A percentile compares a stretch with the other conserved stretches of the same genome.
These are phyloP conservation scores for Anastrepha ludens DNA, from an alignment of 1,140 invertebrate genomes.

Conservation along the genomic window DNA sequence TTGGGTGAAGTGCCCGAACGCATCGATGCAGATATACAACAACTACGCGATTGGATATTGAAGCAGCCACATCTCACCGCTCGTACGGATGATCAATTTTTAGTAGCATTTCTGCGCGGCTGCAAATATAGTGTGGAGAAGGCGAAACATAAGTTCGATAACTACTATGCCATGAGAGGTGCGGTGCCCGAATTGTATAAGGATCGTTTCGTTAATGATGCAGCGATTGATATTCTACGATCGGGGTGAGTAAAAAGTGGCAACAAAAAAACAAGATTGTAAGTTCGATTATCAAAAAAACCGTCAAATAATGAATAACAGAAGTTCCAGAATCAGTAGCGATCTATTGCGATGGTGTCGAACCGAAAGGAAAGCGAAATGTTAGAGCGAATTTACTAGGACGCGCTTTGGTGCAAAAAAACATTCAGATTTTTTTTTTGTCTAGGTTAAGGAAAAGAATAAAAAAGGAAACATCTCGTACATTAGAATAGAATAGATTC, in stretches of 20 bases:
- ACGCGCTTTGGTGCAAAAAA: no score
- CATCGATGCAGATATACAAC: slow-evolving; percentile 76
- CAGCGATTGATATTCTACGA: slow-evolving; percentile 66
- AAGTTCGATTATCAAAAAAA: no score
- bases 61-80: slow-evolving; percentile 80
- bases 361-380: no score
- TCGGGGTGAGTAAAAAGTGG: slow-evolving; percentile 61
- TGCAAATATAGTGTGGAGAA: slow-evolving; percentile 82
- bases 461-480: no score
- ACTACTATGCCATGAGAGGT: slow-evolving; percentile 79
- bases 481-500: no score
- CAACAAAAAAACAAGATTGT: no score
- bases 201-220: slow-evolving; percentile 69
- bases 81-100: slow-evolving; percentile 77
- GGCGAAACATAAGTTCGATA: slow-evolving; percentile 80
- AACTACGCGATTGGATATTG: slow-evolving; percentile 79
- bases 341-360: no score
- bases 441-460: no score
- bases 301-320: no score
- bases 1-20: slow-evolving; percentile 78
- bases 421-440: no score
- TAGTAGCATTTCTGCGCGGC: slow-evolving; percentile 79
- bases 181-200: slow-evolving; percentile 78
- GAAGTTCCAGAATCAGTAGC: no score
- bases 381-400: no score